phyloP scores from a whole-genome alignment of 2,797 vertebrate species.

The Lophotriccus pileatus region DNA sequence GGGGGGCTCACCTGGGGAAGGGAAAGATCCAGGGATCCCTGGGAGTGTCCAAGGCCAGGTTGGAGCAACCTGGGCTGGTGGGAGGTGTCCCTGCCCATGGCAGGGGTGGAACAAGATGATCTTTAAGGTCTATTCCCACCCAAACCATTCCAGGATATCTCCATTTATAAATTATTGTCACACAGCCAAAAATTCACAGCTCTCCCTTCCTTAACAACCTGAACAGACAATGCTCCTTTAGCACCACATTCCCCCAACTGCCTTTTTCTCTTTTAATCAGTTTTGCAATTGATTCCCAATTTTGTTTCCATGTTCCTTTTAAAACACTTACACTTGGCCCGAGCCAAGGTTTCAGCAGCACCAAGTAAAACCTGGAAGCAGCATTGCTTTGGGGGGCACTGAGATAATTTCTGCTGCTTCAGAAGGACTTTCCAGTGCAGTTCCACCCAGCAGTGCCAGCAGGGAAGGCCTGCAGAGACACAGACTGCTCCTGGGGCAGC shows the following conservation, averaged over 20 bases:
- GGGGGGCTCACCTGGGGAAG: too few species aligned
- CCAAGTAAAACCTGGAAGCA: background rate
- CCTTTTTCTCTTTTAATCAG: background rate
- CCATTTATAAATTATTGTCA: background rate
- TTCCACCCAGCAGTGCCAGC: background rate
- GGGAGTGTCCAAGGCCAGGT: background rate
- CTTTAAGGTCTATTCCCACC: background rate
- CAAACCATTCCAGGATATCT: background rate
- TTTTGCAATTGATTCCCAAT: background rate
- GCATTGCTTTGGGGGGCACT: background rate
- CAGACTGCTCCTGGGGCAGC: background rate
- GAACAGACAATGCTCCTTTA: background rate
- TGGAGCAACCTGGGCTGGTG: background rate
- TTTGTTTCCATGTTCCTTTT: background rate
- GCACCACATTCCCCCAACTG: background rate
- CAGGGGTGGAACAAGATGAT: background rate
- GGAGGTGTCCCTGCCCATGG: background rate
- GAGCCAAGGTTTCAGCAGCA: background rate
- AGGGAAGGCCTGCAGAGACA: background rate
- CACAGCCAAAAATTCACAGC: background rate
- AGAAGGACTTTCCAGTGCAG: background rate
- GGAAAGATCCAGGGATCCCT: too few species aligned
- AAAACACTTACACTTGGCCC: fast-evolving
- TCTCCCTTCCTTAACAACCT: background rate
- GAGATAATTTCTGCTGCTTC: background rate